These are phyloP conservation scores for Euura lappo DNA, from an alignment of 1,140 invertebrate species.

Conservation along the genomic window DNA sequence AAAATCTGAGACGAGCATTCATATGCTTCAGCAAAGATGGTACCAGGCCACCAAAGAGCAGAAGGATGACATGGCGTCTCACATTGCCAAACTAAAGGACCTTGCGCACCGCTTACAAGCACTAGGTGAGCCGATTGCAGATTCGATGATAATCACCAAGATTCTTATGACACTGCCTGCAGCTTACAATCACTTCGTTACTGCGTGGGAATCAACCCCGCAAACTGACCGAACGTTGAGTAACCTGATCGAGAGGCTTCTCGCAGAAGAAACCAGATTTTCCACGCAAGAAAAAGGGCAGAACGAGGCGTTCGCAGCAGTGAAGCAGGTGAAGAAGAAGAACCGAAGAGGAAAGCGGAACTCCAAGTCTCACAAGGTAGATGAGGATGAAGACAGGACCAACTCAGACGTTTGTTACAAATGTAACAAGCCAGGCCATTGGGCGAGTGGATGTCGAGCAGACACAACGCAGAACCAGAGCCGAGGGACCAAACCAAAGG, in stretches of 20 bases:
- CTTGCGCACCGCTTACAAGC: constrained; percentile 30
- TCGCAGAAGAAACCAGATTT: constrained; percentile 28
- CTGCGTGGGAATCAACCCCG: constrained; percentile 36
- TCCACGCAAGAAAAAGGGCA: constrained; percentile 16
- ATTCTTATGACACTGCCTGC: constrained; percentile 42
- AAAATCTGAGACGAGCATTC: too few species aligned
- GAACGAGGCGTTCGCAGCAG: constrained; percentile 15
- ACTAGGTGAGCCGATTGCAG: constrained; percentile 31
- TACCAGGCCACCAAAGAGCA: constrained; percentile 31
- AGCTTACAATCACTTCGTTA: constrained; percentile 33
- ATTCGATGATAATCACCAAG: constrained; percentile 41
- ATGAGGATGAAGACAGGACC: background rate
- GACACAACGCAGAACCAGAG: background rate
- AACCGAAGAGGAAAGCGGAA: constrained; percentile 9
- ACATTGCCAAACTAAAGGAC: constrained; percentile 36
- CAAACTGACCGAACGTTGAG: constrained; percentile 28
- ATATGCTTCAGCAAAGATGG: constrained; percentile 43
- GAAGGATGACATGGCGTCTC: constrained; percentile 24
- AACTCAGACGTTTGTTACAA: constrained; percentile 14
- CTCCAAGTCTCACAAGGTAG: constrained; percentile 34
- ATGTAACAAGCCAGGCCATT: constrained; percentile 19
- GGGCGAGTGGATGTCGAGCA: constrained; percentile 17
- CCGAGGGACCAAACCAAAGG: constrained; percentile 9
- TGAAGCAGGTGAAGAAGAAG: constrained; percentile 13
- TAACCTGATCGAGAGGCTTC: constrained; percentile 23